These are phyloP conservation scores for Champsocephalus gunnari DNA, from an alignment of 2,797 vertebrate species.

Conservation along the genomic window DNA sequence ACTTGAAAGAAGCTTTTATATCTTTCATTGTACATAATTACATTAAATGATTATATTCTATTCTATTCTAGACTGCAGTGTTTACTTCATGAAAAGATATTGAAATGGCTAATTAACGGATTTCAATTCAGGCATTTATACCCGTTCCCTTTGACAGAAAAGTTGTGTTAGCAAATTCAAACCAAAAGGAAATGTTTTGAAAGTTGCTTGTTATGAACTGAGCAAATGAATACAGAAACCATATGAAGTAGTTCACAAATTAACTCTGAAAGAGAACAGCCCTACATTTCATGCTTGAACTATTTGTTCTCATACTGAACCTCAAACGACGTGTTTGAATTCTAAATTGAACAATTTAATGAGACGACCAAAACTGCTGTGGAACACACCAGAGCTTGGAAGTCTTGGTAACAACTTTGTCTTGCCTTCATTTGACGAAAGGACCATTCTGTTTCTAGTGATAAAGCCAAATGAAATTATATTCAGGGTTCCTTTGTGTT, in stretches of 20 bases:
- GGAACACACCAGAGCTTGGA: constrained; percentile 30
- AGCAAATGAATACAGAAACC: constrained; percentile 40
- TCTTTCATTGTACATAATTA: no score
- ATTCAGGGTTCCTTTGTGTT: background rate
- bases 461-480: background rate
- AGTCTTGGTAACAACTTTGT: constrained; percentile 26
- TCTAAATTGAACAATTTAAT: constrained; percentile 65
- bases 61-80: background rate
- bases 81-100: constrained; percentile 28
- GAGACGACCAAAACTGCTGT: constrained; percentile 36
- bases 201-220: constrained; percentile 6
- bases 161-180: background rate
- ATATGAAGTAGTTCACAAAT: constrained; percentile 40
- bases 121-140: background rate
- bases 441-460: background rate
- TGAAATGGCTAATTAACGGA: constrained; percentile 41
- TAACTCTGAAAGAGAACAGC: constrained; percentile 40
- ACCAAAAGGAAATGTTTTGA: constrained; percentile 4
- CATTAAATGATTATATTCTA: no score
- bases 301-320: constrained; percentile 39
- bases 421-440: constrained; percentile 11
- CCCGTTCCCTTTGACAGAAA: constrained; percentile 12
- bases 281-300: constrained; percentile 59
- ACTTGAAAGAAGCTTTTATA: no score
- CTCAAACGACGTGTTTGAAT: constrained; percentile 45